A percentile compares a stretch with the other conserved stretches of the same genome.
Evolutionary conservation across 2,113 vertebrate species (phyloP).

Genomic region (Rhabdomys dilectus): DNA sequence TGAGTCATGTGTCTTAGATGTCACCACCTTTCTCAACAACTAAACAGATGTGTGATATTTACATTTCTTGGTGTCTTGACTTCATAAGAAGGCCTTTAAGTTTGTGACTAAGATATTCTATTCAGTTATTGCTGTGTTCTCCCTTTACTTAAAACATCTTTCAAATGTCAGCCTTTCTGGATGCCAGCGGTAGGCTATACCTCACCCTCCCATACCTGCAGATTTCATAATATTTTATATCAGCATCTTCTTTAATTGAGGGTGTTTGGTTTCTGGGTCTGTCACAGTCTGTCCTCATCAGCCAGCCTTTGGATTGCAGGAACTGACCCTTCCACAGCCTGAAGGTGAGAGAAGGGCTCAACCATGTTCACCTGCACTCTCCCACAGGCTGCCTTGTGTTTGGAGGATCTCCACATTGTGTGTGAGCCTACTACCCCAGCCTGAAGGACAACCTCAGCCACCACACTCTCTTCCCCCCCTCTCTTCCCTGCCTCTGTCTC

Average conservation of each 20-base stretch:
- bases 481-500: too few species aligned
- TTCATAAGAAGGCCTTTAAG: background rate
- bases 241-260: background rate
- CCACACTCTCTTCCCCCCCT: background rate
- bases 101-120: background rate
- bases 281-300: background rate
- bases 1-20: background rate
- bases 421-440: background rate
- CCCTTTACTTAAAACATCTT: background rate
- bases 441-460: background rate
- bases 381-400: accelerated
- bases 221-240: background rate
- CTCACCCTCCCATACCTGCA: background rate
- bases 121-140: conserved; percentile 13
- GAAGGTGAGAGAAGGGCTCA: background rate
- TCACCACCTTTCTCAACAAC: background rate
- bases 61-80: conserved; percentile 21
- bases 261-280: background rate
- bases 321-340: background rate
- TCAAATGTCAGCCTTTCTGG: background rate
- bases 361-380: background rate
- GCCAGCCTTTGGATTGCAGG: background rate
- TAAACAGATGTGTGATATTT: background rate
- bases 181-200: background rate
- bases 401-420: background rate